A percentile compares a stretch with the other conserved stretches of the same genome.
These are phyloP conservation scores for Oncorhynchus tshawytscha DNA, from an alignment of 2,113 vertebrate species.

Conservation along the genomic window DNA sequence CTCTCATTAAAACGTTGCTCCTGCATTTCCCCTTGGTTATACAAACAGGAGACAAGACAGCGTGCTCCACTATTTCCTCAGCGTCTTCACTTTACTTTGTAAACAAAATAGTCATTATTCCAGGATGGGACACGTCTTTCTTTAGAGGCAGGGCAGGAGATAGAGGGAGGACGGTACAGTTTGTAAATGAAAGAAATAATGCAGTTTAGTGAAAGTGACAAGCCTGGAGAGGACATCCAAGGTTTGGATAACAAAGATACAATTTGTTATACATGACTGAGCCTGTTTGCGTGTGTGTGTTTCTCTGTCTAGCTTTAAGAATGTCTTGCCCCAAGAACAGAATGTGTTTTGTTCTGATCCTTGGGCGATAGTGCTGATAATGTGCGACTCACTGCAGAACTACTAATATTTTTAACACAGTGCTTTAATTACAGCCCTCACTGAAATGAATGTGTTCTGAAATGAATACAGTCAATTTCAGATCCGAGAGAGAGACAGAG, in stretches of 20 bases:
- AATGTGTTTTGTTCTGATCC: slow-evolving; percentile 16
- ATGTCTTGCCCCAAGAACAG: slow-evolving; percentile 20
- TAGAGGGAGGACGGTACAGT: not conserved
- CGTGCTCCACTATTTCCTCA: not conserved
- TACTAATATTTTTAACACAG: slow-evolving; percentile 50
- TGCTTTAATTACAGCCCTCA: slow-evolving; percentile 57
- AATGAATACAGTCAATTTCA: slow-evolving; percentile 60
- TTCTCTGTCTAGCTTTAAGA: too few relatives aligned
- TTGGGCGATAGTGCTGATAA: slow-evolving; percentile 20
- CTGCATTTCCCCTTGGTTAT: not conserved
- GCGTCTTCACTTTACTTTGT: slow-evolving; percentile 16
- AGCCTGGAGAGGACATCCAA: not conserved
- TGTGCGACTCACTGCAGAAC: slow-evolving; percentile 30
- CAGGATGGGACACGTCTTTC: not conserved
- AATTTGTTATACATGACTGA: slow-evolving; percentile 13
- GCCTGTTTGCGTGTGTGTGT: slow-evolving; percentile 12
- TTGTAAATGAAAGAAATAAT: slow-evolving; percentile 19
- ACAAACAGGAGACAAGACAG: not conserved
- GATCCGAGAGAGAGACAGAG: not conserved
- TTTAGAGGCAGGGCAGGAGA: not conserved
- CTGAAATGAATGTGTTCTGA: slow-evolving; percentile 17
- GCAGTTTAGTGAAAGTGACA: slow-evolving; percentile 27
- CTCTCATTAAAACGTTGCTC: slow-evolving; percentile 34
- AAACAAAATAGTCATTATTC: slow-evolving; percentile 41
- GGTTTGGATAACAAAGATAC: slow-evolving; percentile 12